Conservation (phyloP, 2,797 vertebrate genomes). For the Molossus molossus region DNA sequence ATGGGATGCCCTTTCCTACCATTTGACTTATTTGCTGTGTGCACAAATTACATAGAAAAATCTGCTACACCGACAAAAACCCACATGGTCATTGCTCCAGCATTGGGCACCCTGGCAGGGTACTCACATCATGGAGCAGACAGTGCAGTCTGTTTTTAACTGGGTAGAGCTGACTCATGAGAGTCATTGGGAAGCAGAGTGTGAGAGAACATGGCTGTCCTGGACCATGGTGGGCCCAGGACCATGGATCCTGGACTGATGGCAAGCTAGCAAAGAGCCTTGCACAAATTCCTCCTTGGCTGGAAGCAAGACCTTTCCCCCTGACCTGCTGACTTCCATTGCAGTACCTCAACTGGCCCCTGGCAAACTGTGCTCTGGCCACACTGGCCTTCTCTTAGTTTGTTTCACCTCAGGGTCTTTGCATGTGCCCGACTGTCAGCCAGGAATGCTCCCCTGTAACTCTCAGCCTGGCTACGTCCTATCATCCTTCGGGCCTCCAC, state of each 20-base stretch:
- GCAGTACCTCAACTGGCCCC: not conserved
- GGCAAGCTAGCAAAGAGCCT: not conserved
- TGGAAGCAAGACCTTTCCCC: not conserved
- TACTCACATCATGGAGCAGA: not conserved
- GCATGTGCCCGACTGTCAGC: not conserved
- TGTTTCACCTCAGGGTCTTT: constrained; percentile 52
- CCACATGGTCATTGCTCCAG: too few species aligned
- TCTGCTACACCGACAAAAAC: not conserved
- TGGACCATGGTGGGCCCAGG: not conserved
- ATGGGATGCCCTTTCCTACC: not conserved
- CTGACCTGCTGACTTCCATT: not conserved
- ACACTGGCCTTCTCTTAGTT: not conserved
- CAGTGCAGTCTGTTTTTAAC: not conserved
- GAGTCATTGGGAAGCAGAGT: not conserved
- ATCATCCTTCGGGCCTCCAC: not conserved
- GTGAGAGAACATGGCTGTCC: not conserved
- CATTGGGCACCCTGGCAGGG: not conserved
- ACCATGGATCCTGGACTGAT: too few species aligned
- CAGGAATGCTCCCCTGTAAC: not conserved
- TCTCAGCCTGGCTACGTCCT: not conserved
- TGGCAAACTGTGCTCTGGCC: not conserved
- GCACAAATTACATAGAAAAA: not conserved
- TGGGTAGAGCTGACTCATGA: not conserved
- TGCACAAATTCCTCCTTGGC: not conserved
- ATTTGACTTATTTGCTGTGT: not conserved